Conservation (phyloP, 2,113 vertebrate genomes). For the Calypte anna region DNA sequence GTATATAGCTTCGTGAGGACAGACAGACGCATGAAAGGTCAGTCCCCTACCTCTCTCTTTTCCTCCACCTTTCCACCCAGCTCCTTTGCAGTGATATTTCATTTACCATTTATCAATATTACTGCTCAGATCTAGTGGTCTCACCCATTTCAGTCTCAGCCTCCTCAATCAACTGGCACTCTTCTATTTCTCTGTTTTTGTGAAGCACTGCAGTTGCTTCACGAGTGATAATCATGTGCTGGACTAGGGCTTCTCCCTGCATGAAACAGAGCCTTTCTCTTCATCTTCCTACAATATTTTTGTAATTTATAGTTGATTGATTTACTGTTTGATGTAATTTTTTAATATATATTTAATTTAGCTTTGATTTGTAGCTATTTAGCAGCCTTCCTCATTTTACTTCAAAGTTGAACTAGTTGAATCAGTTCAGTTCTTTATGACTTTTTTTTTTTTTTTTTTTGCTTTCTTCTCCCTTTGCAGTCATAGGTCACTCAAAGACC, state of each 20-base stretch:
- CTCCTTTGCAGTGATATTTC: too few species aligned
- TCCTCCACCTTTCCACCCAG: not conserved
- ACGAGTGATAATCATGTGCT: not conserved
- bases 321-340: not conserved
- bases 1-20: not conserved
- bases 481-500: not conserved
- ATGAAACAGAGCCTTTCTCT: not conserved
- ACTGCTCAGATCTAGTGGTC: not conserved
- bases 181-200: not conserved
- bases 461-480: not conserved
- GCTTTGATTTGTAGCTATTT: not conserved
- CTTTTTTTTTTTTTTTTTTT: rapidly evolving
- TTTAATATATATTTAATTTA: not conserved
- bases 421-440: not conserved
- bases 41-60: not conserved
- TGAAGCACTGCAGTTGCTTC: not conserved
- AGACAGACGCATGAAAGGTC: not conserved
- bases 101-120: not conserved
- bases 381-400: not conserved
- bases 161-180: not conserved
- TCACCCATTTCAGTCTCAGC: not conserved
- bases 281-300: not conserved
- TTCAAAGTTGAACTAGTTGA: not conserved
- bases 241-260: not conserved
- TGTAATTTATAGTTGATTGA: not conserved